phyloP scores from a whole-genome alignment of 2,888 invertebrate species.

The Acrobasis suavella region DNA sequence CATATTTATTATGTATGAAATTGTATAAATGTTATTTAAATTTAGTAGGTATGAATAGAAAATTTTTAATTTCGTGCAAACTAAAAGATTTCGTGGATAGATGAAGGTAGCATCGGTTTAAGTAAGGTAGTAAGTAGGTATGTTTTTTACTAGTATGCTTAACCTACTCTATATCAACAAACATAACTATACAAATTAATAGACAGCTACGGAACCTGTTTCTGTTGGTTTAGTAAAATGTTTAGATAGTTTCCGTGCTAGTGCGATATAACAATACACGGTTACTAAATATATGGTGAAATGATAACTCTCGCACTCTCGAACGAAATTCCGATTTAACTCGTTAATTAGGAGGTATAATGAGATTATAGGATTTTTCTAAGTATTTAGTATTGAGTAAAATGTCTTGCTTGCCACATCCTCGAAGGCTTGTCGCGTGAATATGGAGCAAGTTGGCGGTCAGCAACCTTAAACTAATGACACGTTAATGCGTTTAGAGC shows the following conservation, averaged over 20 bases:
- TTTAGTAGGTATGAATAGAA: too few species aligned
- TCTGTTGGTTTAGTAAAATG: neutral
- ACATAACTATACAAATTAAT: conserved; percentile 11
- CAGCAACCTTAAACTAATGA: conserved; percentile 78
- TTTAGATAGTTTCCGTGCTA: conserved; percentile 5
- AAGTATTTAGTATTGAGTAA: conserved; percentile 6
- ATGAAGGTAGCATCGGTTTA: too few species aligned
- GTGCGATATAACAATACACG: neutral
- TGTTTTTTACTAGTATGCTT: neutral
- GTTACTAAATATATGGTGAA: neutral
- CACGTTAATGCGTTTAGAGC: conserved; percentile 71
- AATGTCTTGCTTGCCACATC: conserved; percentile 31
- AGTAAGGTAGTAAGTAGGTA: neutral
- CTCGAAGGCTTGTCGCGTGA: conserved; percentile 33
- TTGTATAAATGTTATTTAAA: too few species aligned
- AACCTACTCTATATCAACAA: neutral
- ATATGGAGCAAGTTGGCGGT: conserved; percentile 58
- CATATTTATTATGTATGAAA: too few species aligned
- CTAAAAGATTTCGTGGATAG: too few species aligned
- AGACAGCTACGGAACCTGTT: conserved; percentile 24
- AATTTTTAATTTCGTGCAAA: neutral
- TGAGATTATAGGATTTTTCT: neutral
- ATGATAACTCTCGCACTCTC: neutral
- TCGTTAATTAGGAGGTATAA: neutral
- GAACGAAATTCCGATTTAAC: neutral